Base-by-base conservation (phyloP, 2,797 vertebrate species). In the Eupleurogrammus muticus region DNA sequence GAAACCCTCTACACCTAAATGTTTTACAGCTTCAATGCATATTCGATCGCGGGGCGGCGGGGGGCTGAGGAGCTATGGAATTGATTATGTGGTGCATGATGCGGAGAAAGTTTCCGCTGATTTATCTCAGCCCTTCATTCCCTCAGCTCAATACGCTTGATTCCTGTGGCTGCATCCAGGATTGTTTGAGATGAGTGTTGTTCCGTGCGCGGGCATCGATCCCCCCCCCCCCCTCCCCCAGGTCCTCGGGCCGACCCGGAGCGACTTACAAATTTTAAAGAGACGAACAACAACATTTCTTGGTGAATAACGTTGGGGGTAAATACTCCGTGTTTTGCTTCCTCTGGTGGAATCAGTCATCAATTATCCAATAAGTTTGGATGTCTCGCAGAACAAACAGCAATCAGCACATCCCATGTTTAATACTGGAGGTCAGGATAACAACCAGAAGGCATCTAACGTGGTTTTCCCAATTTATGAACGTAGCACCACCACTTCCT, bases 391-490 rank as follows among this genome's bases (percentile, higher is more conserved):
- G 53, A 66, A 78, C 56, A 60, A 82, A 80, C 67, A 64, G 20
- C 59, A 73, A 78, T 78, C 73, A 73, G 28, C 64, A 57, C 66
- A 35, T 77, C 55, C 66, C 28, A 72, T 79, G 58, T 63, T 75
- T 70, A n/a, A 42, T 66, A 66, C 76, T 77, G 62, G 80, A 85
- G 70, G 73, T 86, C 77, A 81, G 72, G 50, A 76, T 52, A 62
- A 56, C 54, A 47, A 9, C 60, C 63, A 23, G 23, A n/a, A 23
- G 16, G n/a, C 38, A 59, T 34, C 13, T 40, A 38, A 69, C 60
- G 52, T 46, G 50, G 13, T 54, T 81, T 81, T 59, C 35, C n/a
- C 54, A 57, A 72, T 24, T n/a, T 24, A n/a, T 47, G 17, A 75
- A 70, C 19, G 49, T 5, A 0, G 9, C 44, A 53, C 50, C 61